Evolutionary conservation across 2,113 vertebrate genomes (phyloP), one percentile per base, ranked within the genome.

Genomic region (Vidua macroura): DNA sequence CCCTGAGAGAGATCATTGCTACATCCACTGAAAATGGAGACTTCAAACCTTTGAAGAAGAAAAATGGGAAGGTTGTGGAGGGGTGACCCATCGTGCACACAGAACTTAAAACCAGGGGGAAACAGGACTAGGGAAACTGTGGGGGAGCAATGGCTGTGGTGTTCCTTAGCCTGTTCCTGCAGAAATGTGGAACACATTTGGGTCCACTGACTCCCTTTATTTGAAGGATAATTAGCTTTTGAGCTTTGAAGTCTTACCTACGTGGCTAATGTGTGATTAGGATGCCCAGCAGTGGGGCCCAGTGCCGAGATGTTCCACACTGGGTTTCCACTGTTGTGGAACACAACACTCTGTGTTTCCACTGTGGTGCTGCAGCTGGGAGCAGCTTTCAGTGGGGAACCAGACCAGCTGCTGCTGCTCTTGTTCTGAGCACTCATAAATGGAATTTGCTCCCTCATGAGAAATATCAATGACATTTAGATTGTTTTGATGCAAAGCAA

Each of bases 201-300:
- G 30, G 22, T 24, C 14, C 62, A 31, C 2, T 53, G 68, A 4
- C 39, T 74, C 43, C 33, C 10, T 83, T 77, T 39, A 17, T 46
- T 59, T 31, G 67, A 39, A 66, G 79, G 51, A 31, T 41, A 73
- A 55, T 58, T 41, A 67, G 46, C 33, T 70, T 28, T 20, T 46
- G 69, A 66, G 21, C 52, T 87, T 52, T 70, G 44, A 73, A 83
- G 46, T 17, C 75, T 73, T 58, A 24, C 41, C 59, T 41, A 1
- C 0, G 0, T 39, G 31, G n/a, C 58, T 66, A 4, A 15, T 1
- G 16, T 17, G 41, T 0, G 1, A 27, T 80, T 48, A 48, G 79
- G 44, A 41, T n/a, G 62, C 39, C 33, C 74, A 85, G 84, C 37
- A 68, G 25, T 5, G 30, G 68, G 82, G 62, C 51, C 0, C 2